Conservation (phyloP, 2,113 vertebrate species). For the Peromyscus maniculatus region DNA sequence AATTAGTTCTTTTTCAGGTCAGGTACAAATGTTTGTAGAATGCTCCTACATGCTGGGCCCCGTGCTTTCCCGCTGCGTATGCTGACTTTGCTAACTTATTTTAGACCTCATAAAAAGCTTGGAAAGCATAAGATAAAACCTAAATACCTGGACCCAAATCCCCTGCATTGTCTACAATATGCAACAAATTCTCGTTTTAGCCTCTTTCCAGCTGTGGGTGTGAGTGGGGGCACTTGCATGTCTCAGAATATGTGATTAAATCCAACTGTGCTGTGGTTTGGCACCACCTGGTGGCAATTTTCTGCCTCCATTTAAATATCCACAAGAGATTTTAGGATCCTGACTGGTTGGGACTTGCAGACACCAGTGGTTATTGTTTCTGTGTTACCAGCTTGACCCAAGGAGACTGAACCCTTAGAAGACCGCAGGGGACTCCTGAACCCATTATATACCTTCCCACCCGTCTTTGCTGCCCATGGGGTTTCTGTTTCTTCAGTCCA, state of each 20-base stretch:
- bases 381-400: not conserved
- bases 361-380: not conserved
- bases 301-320: not conserved
- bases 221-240: not conserved
- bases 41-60: not conserved
- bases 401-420: not conserved
- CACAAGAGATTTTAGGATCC: not conserved
- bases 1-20: conserved; percentile 46
- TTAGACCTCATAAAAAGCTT: not conserved
- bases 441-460: not conserved
- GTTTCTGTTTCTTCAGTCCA: not conserved
- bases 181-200: not conserved
- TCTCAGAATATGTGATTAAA: not conserved
- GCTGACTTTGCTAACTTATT: not conserved
- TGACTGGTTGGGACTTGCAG: not conserved
- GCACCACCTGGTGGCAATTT: conserved; percentile 42
- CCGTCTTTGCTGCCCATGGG: not conserved
- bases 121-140: not conserved
- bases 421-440: not conserved
- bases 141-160: not conserved
- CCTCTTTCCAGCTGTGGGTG: not conserved
- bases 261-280: not conserved
- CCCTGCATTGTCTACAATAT: not conserved
- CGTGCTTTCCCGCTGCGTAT: not conserved
- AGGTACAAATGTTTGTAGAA: not conserved